Evolutionary conservation across 2,113 vertebrate genomes (phyloP).

Genomic region (Perccottus glenii): DNA sequence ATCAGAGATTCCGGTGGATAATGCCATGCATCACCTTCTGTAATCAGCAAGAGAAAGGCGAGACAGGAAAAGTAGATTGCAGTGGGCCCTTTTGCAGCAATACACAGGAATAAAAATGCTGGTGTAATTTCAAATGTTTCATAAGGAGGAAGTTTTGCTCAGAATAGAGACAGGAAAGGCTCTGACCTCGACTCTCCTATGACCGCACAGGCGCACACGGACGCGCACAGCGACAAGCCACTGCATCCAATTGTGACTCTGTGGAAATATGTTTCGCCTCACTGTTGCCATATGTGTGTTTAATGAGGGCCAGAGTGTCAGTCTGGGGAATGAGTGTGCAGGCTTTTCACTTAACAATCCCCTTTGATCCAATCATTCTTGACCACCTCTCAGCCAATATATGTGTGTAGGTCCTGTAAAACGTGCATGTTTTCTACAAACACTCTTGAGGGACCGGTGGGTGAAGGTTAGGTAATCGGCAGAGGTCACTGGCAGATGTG

Average conservation of each 20-base stretch:
- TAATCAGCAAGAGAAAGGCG: slow-evolving; percentile 43
- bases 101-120: slow-evolving; percentile 31
- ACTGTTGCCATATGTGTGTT: slow-evolving; percentile 7
- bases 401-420: slow-evolving; percentile 39
- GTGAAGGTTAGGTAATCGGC: slow-evolving; percentile 1
- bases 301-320: neutral
- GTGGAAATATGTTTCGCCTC: neutral
- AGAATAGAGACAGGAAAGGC: slow-evolving; percentile 8
- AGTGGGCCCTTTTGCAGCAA: slow-evolving; percentile 6
- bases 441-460: neutral
- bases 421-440: slow-evolving; percentile 22
- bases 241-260: neutral
- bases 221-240: neutral
- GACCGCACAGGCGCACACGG: neutral
- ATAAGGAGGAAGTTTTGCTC: slow-evolving; percentile 13
- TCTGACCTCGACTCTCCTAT: slow-evolving; percentile 26
- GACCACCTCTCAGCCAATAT: slow-evolving; percentile 22
- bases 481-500: neutral
- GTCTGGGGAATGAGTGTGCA: neutral
- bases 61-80: slow-evolving; percentile 29
- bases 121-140: slow-evolving; percentile 25
- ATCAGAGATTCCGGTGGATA: slow-evolving; percentile 52
- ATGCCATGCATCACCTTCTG: slow-evolving; percentile 52
- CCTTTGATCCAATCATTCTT: slow-evolving; percentile 36
- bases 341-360: slow-evolving; percentile 25